phyloP scores from a whole-genome alignment of 2,888 invertebrate species.

The Sphaerophoria taeniata region DNA sequence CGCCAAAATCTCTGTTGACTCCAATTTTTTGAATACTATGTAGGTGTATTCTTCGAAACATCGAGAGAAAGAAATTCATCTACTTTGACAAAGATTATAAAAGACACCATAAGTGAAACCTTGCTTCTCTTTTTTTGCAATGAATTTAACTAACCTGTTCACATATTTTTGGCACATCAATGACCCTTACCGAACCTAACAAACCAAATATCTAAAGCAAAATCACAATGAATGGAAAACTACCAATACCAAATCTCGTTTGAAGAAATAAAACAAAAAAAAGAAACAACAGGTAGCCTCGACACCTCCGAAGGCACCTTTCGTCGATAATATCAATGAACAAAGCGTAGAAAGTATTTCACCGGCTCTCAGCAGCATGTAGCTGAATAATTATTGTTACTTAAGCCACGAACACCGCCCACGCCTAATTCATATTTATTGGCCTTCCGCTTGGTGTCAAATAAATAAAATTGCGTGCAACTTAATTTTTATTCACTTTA shows the following conservation, averaged over 20 bases:
- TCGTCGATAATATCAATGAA: conserved; percentile 22
- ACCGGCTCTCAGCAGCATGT: conserved; percentile 32
- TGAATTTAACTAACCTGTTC: conserved; percentile 49
- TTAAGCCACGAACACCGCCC: neutral
- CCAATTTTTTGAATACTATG: no score
- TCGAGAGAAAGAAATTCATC: no score
- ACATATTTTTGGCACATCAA: conserved; percentile 52
- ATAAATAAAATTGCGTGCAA: neutral
- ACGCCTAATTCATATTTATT: conserved; percentile 8
- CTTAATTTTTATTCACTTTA: neutral
- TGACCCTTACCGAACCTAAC: neutral
- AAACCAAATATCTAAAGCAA: conserved; percentile 28
- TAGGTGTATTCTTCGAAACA: no score
- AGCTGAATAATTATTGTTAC: neutral
- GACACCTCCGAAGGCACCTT: neutral
- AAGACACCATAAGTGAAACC: no score
- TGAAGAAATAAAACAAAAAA: neutral
- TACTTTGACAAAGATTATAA: no score
- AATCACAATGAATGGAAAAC: conserved; percentile 38
- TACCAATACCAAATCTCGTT: conserved; percentile 38
- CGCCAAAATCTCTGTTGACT: no score
- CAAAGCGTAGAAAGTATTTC: conserved; percentile 52
- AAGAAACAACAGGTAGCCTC: neutral
- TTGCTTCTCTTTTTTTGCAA: conserved; percentile 2
- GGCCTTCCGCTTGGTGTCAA: conserved; percentile 1